phyloP scores from a whole-genome alignment of 2,797 vertebrate genomes.

The Labeo calbasu region DNA sequence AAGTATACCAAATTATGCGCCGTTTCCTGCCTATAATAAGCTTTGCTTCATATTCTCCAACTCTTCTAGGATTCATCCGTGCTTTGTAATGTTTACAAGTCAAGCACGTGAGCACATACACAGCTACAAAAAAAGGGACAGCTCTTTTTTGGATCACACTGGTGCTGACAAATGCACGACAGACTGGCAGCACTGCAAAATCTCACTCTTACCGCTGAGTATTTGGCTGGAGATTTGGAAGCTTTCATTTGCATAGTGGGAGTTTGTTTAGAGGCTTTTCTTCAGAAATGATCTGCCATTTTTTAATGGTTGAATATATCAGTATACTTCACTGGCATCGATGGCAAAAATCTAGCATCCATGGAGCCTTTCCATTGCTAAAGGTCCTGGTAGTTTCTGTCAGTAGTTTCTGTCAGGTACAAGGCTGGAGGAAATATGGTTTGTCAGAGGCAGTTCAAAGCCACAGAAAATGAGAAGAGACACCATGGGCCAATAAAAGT shows the following conservation, averaged over 20 bases:
- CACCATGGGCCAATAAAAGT: neutral
- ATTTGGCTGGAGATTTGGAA: slow-evolving; percentile 5
- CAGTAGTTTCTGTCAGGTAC: neutral
- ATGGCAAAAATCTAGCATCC: neutral
- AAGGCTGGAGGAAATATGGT: neutral
- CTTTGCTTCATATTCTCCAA: neutral
- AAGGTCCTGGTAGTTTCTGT: neutral
- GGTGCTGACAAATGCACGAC: slow-evolving; percentile 15
- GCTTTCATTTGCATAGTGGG: slow-evolving; percentile 1
- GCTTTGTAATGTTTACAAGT: slow-evolving; percentile 12
- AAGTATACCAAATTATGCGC: slow-evolving; percentile 10
- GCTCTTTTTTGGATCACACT: slow-evolving; percentile 16
- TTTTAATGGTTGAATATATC: neutral
- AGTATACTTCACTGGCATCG: neutral
- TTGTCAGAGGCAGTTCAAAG: too few relatives aligned
- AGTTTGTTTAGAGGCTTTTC: neutral
- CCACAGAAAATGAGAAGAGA: too few relatives aligned
- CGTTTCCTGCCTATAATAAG: neutral
- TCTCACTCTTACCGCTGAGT: neutral
- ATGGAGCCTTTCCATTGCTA: neutral
- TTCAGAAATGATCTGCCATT: neutral
- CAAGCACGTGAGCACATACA: neutral
- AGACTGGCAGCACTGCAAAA: slow-evolving; percentile 25
- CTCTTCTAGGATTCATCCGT: neutral
- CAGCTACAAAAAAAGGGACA: neutral